Evolutionary conservation across 2,888 invertebrate genomes (phyloP).

Genomic region (Ophioninae sp.): DNA sequence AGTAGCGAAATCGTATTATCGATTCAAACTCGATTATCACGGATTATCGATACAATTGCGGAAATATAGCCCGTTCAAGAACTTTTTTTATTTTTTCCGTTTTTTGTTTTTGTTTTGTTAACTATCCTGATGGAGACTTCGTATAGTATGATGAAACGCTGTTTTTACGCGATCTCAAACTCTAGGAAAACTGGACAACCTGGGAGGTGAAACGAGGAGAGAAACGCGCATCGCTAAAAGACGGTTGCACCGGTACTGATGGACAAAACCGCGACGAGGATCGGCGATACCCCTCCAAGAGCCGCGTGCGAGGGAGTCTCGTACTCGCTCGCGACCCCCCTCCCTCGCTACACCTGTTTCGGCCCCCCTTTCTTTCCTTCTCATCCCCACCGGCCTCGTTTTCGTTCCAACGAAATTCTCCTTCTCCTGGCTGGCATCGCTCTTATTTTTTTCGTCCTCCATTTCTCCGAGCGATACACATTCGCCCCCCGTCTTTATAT

Average conservation of each 20-base stretch:
- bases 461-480: constrained; percentile 16
- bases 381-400: constrained; percentile 58
- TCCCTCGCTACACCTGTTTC: constrained; percentile 21
- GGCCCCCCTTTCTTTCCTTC: constrained; percentile 44
- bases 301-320: constrained; percentile 66
- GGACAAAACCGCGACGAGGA: constrained; percentile 67
- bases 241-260: constrained; percentile 73
- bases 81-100: no score
- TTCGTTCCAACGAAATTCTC: constrained; percentile 57
- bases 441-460: constrained; percentile 4
- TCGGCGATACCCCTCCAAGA: constrained; percentile 57
- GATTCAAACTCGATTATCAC: no score
- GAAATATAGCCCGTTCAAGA: no score
- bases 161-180: no score
- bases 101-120: no score
- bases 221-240: constrained; percentile 62
- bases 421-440: constrained; percentile 54
- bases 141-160: no score
- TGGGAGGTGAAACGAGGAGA: neutral
- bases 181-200: neutral
- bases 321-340: constrained; percentile 60
- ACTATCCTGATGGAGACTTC: no score
- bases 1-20: neutral
- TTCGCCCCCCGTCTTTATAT: neutral
- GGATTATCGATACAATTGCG: no score